Conservation (phyloP, 1,140 invertebrate species). For the Oscheius sp. region DNA sequence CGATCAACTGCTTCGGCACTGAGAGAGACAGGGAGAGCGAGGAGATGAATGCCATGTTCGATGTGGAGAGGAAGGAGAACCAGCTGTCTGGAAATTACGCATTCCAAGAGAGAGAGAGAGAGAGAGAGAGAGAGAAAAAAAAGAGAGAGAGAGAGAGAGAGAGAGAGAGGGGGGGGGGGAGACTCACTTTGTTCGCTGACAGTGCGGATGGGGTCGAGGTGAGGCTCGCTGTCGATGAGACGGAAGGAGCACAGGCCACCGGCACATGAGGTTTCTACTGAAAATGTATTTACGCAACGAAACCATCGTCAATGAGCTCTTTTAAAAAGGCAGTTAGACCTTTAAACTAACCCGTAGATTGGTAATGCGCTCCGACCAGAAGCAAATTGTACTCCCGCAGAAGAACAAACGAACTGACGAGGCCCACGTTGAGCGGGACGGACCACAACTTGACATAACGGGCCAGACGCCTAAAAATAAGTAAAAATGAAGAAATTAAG, state of each 20-base stretch:
- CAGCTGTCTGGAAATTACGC: no score
- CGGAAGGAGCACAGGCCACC: slow-evolving; percentile 20
- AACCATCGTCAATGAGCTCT: no score
- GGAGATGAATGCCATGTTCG: slow-evolving; percentile 9
- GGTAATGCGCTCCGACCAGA: slow-evolving; percentile 11
- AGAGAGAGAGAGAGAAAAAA: no score
- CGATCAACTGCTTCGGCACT: background rate
- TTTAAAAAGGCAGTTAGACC: background rate
- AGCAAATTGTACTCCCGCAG: slow-evolving; percentile 13
- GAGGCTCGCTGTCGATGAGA: slow-evolving; percentile 8
- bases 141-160: no score
- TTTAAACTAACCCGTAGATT: background rate
- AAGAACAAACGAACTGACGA: background rate
- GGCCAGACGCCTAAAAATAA: slow-evolving; percentile 11
- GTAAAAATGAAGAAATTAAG: background rate
- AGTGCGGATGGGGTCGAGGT: slow-evolving; percentile 16
- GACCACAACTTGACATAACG: slow-evolving; percentile 12
- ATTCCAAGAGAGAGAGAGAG: no score
- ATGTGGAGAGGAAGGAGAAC: no score
- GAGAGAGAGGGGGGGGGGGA: slow-evolving; percentile 1
- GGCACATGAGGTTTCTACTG: background rate
- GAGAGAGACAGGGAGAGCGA: slow-evolving; percentile 1
- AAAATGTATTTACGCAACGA: no score
- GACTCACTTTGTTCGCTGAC: no score
- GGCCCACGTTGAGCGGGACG: slow-evolving; percentile 12